Base-by-base conservation (phyloP, 2,113 vertebrate species). In the Ursus arctos region DNA sequence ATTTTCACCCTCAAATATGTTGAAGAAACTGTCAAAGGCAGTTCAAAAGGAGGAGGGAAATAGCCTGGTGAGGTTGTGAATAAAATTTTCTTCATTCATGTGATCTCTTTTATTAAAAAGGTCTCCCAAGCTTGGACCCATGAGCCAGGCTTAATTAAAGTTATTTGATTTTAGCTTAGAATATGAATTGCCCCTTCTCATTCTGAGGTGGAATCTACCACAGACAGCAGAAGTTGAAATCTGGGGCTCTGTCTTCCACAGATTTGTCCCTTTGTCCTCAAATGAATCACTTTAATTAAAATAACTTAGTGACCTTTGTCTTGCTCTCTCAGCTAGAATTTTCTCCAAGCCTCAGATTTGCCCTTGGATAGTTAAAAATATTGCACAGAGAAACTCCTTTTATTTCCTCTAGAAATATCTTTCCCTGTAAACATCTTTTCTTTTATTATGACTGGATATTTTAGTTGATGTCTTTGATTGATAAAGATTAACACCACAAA, bases 231-330 rank as follows among this genome's bases (percentile, higher is more conserved):
- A 74, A 87, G 18, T 92, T 67, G 93, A 96, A 94, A 94, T 84
- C 77, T 79, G 36, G 51, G 59, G 55, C 10, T 88, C 49, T 55
- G 16, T 76, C 80, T 13, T 19, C 63, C 61, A 77, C 0, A 65
- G 77, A 5, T 15, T 11, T 63, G 88, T 96, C 93, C 82, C 26
- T 40, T 33, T 95, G 8, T 96, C 94, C 79, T 55, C 40, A 63
- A 65, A 91, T 79, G 12, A 98, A 96, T 74, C 95, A 33, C 67
- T 96, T 91, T 88, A 88, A 98, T 97, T 96, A 98, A 94, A 98
- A 96, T 97, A 97, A 97, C 43, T 77, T 80, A 63, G 33, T 89
- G 65, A 96, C 88, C 96, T 94, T 96, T 94, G 59, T 94, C 79
- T 93, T 96, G 53, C 81, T 89, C 63, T 86, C 77, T 91, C 33